phyloP scores from a whole-genome alignment of 2,797 vertebrate genomes.

The Molossus alvarezi region DNA sequence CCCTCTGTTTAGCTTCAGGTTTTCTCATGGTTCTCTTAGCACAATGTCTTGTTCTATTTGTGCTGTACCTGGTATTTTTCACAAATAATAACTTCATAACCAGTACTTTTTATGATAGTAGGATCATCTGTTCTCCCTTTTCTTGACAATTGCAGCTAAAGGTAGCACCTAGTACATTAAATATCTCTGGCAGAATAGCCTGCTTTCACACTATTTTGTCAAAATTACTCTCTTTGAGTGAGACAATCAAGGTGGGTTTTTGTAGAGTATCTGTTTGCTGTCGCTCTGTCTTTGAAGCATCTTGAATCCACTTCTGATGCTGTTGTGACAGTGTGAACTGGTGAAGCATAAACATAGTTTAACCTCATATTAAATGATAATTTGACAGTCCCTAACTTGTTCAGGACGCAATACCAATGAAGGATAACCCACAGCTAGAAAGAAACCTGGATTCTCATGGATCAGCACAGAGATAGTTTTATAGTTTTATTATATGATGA shows the following conservation, averaged over 20 bases:
- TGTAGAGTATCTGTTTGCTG: slow-evolving; percentile 37
- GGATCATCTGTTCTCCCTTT: not conserved
- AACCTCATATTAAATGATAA: slow-evolving; percentile 45
- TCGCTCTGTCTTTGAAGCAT: slow-evolving; percentile 44
- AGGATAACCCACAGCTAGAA: slow-evolving; percentile 14
- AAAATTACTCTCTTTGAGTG: slow-evolving; percentile 19
- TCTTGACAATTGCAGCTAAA: slow-evolving; percentile 30
- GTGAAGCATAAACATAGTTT: slow-evolving; percentile 36
- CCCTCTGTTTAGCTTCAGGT: slow-evolving; percentile 46
- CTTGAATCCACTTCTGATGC: not conserved
- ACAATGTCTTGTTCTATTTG: slow-evolving; percentile 24
- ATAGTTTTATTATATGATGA: slow-evolving; percentile 28
- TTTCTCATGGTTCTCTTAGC: not conserved
- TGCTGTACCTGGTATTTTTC: not conserved
- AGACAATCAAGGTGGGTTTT: slow-evolving; percentile 20
- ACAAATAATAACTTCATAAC: not conserved
- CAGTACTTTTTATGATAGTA: not conserved
- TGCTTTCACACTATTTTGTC: slow-evolving; percentile 21
- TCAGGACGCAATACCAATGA: not conserved
- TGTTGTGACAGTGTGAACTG: slow-evolving; percentile 48
- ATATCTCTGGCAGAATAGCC: not conserved
- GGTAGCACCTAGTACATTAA: not conserved
- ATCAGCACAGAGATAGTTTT: slow-evolving; percentile 2
- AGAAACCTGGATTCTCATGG: not conserved
- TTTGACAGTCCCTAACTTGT: slow-evolving; percentile 20